Evolutionary conservation across 2,888 invertebrate genomes (phyloP).

Genomic region (Ophioninae sp.): DNA sequence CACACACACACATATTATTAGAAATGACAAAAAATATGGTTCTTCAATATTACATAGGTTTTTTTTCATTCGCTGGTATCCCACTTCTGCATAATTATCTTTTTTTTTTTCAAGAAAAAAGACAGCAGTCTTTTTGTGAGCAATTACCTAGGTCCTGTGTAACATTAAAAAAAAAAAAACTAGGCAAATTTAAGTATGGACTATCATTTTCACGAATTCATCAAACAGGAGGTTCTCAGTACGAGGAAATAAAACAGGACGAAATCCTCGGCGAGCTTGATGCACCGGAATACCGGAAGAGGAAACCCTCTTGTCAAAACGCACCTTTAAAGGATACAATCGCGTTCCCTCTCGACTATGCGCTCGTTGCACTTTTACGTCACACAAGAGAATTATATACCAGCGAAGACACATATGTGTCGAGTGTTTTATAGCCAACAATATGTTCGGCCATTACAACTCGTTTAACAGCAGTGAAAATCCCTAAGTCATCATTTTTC

Average conservation of each 20-base stretch:
- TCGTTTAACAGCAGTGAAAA: constrained; percentile 29
- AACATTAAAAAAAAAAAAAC: background rate
- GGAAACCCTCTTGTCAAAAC: background rate
- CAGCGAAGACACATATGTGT: background rate
- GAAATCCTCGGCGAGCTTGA: background rate
- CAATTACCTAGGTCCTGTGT: background rate
- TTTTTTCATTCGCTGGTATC: too few relatives aligned
- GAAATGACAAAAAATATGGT: too few relatives aligned
- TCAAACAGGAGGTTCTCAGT: background rate
- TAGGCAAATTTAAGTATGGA: background rate
- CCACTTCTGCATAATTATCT: too few relatives aligned
- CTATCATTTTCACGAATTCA: background rate
- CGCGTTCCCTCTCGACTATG: constrained; percentile 41
- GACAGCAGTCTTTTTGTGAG: background rate
- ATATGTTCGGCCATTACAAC: constrained; percentile 25
- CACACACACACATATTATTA: too few relatives aligned
- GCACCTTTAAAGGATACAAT: constrained; percentile 29
- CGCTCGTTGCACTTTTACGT: constrained; percentile 12
- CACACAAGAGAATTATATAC: background rate
- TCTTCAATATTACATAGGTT: too few relatives aligned
- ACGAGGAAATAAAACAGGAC: background rate
- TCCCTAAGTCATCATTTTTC: background rate
- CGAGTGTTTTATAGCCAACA: constrained; percentile 22
- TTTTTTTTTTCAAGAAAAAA: too few relatives aligned
- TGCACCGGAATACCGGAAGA: background rate